A percentile compares a stretch with the other conserved stretches of the same genome.
These are phyloP conservation scores for Scomber scombrus DNA, from an alignment of 2,113 vertebrate genomes.

Conservation along the genomic window DNA sequence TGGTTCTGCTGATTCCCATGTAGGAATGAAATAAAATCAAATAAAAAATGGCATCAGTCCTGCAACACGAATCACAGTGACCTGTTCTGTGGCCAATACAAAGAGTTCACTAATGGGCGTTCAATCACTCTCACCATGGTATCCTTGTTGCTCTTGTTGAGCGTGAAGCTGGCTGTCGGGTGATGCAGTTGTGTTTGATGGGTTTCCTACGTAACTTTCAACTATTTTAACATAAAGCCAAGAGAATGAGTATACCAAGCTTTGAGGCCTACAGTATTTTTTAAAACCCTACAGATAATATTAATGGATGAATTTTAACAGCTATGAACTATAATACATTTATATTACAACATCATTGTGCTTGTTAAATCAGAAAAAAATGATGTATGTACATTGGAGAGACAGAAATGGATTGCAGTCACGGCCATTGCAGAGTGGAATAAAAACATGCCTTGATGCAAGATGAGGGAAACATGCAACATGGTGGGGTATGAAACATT, in stretches of 20 bases:
- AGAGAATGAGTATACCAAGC: neutral
- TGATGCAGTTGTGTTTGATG: slow-evolving; percentile 17
- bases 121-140: slow-evolving; percentile 62
- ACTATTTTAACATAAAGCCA: slow-evolving; percentile 22
- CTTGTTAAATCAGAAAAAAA: slow-evolving; percentile 10
- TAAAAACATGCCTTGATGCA: slow-evolving; percentile 36
- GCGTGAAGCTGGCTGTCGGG: slow-evolving; percentile 10
- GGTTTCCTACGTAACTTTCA: slow-evolving; percentile 26
- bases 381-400: neutral
- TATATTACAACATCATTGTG: neutral
- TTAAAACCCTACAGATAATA: neutral
- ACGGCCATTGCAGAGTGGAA: neutral
- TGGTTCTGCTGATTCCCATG: slow-evolving; percentile 41
- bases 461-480: slow-evolving; percentile 27
- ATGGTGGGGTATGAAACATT: slow-evolving; percentile 49
- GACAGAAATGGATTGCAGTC: slow-evolving; percentile 16
- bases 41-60: slow-evolving; percentile 8
- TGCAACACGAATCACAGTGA: slow-evolving; percentile 28
- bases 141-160: slow-evolving; percentile 54
- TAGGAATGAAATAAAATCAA: neutral
- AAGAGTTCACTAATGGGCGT: slow-evolving; percentile 62
- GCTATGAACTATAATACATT: neutral
- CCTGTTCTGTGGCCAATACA: slow-evolving; percentile 47
- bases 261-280: neutral
- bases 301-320: slow-evolving; percentile 7